These are phyloP conservation scores for Meliscaeva auricollis DNA, from an alignment of 2,888 invertebrate species.

Conservation along the genomic window DNA sequence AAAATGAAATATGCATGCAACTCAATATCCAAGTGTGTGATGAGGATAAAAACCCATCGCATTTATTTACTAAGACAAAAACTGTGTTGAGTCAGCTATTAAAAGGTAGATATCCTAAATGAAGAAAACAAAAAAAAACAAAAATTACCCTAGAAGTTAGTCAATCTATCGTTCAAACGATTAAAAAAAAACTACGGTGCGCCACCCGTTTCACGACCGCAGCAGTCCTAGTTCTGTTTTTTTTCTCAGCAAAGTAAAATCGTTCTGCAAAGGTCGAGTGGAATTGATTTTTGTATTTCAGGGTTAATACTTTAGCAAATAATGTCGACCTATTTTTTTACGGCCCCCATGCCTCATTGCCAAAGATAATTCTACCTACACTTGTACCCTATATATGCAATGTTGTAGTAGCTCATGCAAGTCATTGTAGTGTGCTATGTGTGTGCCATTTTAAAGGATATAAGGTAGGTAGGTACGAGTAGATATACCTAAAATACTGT, in stretches of 20 bases:
- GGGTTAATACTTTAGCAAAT: slow-evolving; percentile 68
- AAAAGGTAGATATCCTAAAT: slow-evolving; percentile 3
- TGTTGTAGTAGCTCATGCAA: slow-evolving; percentile 1
- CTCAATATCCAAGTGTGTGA: slow-evolving; percentile 15
- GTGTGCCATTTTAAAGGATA: slow-evolving; percentile 16
- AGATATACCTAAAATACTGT: not conserved
- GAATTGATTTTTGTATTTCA: slow-evolving; percentile 72
- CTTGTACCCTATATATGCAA: not conserved
- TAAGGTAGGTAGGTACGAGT: not conserved
- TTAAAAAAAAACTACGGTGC: not conserved
- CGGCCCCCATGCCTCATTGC: slow-evolving; percentile 40
- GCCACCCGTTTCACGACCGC: not conserved
- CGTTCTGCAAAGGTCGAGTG: slow-evolving; percentile 61
- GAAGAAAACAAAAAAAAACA: slow-evolving; percentile 10
- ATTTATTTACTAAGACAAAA: not conserved
- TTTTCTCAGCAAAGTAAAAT: slow-evolving; percentile 30
- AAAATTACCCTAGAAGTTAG: slow-evolving; percentile 21
- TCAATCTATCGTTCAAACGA: slow-evolving; percentile 35
- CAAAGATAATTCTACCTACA: slow-evolving; percentile 45
- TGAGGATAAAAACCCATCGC: slow-evolving; percentile 12
- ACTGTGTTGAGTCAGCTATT: slow-evolving; percentile 38
- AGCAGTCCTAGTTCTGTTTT: slow-evolving; percentile 5
- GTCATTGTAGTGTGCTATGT: slow-evolving; percentile 13
- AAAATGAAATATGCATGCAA: slow-evolving; percentile 21
- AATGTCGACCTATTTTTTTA: slow-evolving; percentile 66